phyloP scores from a whole-genome alignment of 2,888 invertebrate genomes.

The Drosophila ezoana region DNA sequence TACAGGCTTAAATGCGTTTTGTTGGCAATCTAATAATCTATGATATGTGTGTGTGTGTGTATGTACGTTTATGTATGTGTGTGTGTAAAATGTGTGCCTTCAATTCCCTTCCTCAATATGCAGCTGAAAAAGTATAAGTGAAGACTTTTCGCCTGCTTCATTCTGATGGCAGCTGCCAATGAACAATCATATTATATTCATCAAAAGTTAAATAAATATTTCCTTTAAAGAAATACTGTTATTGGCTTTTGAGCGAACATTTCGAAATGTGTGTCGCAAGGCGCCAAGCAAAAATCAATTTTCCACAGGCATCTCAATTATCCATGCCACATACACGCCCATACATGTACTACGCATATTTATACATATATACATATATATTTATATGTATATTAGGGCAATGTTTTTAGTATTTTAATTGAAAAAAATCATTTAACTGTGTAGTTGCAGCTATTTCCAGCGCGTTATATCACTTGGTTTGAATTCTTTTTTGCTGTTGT shows the following conservation, averaged over 20 bases:
- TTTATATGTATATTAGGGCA: background rate
- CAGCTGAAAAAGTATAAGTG: too few relatives aligned
- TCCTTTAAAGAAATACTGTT: background rate
- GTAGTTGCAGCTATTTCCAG: slow-evolving; percentile 10
- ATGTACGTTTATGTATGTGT: too few relatives aligned
- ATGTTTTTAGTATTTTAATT: slow-evolving; percentile 23
- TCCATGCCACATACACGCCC: background rate
- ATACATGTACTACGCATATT: background rate
- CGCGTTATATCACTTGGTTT: slow-evolving; percentile 4
- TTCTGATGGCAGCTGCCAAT: too few relatives aligned
- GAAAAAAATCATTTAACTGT: slow-evolving; percentile 32
- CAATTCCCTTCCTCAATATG: too few relatives aligned
- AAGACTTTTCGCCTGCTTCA: too few relatives aligned
- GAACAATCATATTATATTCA: too few relatives aligned
- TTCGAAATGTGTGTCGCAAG: background rate
- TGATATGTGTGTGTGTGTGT: too few relatives aligned
- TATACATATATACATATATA: background rate
- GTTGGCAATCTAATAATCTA: too few relatives aligned
- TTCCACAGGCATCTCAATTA: slow-evolving; percentile 14
- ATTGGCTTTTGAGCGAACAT: background rate
- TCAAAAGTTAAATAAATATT: too few relatives aligned
- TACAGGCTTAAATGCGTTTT: too few relatives aligned
- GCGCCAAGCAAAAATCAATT: slow-evolving; percentile 19
- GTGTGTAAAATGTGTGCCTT: too few relatives aligned
- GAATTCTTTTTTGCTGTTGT: background rate